Evolutionary conservation across 2,888 invertebrate genomes (phyloP).

Genomic region (Choreutis nemorana): DNA sequence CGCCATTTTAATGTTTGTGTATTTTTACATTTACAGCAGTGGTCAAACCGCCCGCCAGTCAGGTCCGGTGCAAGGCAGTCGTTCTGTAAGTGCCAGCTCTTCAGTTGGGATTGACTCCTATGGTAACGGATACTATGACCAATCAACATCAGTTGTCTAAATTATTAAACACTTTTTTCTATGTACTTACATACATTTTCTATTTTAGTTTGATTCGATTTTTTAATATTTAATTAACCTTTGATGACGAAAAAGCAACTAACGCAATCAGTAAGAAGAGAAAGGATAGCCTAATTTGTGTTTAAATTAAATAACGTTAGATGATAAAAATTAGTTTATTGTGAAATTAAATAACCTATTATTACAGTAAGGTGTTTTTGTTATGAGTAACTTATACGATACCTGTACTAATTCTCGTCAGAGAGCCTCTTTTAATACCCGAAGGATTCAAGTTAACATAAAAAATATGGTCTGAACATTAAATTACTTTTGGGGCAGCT

Average conservation of each 20-base stretch:
- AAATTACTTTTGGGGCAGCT: conserved; percentile 43
- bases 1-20: background rate
- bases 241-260: too few species aligned
- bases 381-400: too few species aligned
- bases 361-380: too few species aligned
- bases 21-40: conserved; percentile 18
- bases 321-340: too few species aligned
- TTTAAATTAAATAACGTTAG: too few species aligned
- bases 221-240: too few species aligned
- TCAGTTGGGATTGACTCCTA: conserved; percentile 28
- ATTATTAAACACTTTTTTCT: too few species aligned
- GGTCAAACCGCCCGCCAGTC: conserved; percentile 22
- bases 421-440: conserved; percentile 1
- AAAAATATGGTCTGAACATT: conserved; percentile 6
- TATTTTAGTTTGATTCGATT: too few species aligned
- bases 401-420: background rate
- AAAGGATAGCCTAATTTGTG: too few species aligned
- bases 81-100: conserved; percentile 26
- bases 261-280: too few species aligned
- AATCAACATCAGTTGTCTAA: conserved; percentile 22
- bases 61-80: conserved; percentile 18
- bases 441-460: background rate
- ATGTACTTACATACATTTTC: too few species aligned
- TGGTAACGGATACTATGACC: conserved; percentile 34
- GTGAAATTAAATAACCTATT: too few species aligned